phyloP scores from a whole-genome alignment of 2,888 invertebrate species.

The Sphaerophoria rueppellii region DNA sequence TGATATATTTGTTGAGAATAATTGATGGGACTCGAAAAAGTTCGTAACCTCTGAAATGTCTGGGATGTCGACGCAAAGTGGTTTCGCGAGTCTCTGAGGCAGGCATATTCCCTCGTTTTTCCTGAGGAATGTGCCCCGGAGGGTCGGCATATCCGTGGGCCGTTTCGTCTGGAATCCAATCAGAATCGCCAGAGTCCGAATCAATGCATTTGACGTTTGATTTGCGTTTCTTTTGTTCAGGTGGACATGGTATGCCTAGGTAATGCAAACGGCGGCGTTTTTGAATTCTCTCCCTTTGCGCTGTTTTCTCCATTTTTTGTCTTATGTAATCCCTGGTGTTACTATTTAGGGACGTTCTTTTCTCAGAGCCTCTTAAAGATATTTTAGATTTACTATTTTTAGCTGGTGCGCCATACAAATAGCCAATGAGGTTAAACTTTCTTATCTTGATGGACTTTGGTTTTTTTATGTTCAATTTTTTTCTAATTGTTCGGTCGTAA shows the following conservation, averaged over 20 bases:
- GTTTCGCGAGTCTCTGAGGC: slow-evolving; percentile 79
- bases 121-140: slow-evolving; percentile 58
- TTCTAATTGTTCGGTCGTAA: slow-evolving; percentile 77
- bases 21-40: slow-evolving; percentile 76
- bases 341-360: slow-evolving; percentile 44
- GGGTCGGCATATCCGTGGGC: neutral
- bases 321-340: slow-evolving; percentile 77
- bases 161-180: slow-evolving; percentile 79
- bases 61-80: slow-evolving; percentile 78
- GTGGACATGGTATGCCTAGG: slow-evolving; percentile 63
- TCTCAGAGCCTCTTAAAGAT: neutral
- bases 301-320: slow-evolving; percentile 74
- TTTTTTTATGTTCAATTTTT: slow-evolving; percentile 77
- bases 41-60: slow-evolving; percentile 77
- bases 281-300: slow-evolving; percentile 71
- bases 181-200: slow-evolving; percentile 72
- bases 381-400: neutral
- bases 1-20: slow-evolving; percentile 76
- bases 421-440: slow-evolving; percentile 81
- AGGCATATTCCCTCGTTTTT: slow-evolving; percentile 79
- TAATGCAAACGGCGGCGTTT: slow-evolving; percentile 63
- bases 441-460: slow-evolving; percentile 78
- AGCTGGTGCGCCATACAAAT: slow-evolving; percentile 72
- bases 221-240: neutral
- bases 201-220: slow-evolving; percentile 22